A percentile compares a stretch with the other conserved stretches of the same genome.
These are phyloP conservation scores for Acleris literana DNA, from an alignment of 2,888 invertebrate genomes.

Conservation along the genomic window DNA sequence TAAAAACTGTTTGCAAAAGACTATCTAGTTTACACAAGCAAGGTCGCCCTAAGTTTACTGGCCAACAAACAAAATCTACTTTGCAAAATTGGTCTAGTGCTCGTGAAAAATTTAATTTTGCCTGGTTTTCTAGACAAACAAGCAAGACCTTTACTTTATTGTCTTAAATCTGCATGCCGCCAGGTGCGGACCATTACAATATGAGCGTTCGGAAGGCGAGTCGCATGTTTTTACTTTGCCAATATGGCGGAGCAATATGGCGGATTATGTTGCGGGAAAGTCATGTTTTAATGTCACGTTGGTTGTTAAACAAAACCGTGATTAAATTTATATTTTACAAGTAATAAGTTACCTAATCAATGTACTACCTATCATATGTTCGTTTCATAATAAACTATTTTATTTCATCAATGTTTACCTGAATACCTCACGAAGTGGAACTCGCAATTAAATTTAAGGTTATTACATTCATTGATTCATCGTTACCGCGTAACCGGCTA, in stretches of 20 bases:
- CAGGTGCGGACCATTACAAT: slow-evolving; percentile 32
- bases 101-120: slow-evolving; percentile 29
- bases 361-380: too few species aligned
- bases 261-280: slow-evolving; percentile 13
- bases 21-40: neutral
- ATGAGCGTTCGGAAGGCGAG: slow-evolving; percentile 29
- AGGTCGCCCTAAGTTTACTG: neutral
- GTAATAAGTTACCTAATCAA: neutral
- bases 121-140: slow-evolving; percentile 32
- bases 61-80: slow-evolving; percentile 24
- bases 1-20: neutral
- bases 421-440: neutral
- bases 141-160: slow-evolving; percentile 20
- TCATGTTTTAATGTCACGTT: slow-evolving; percentile 5
- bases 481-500: slow-evolving; percentile 15
- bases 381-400: neutral
- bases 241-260: slow-evolving; percentile 31
- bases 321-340: neutral
- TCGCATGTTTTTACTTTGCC: slow-evolving; percentile 24
- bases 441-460: slow-evolving; percentile 14
- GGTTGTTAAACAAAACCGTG: neutral
- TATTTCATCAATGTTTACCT: neutral
- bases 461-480: slow-evolving; percentile 14
- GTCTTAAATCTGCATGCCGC: slow-evolving; percentile 22
- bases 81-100: slow-evolving; percentile 21